Percentiles rank a stretch among this genome's conserved stretches.
Evolutionary conservation across 1,140 invertebrate genomes (phyloP).

Genomic region (Pseudomyrmex cubaensis): DNA sequence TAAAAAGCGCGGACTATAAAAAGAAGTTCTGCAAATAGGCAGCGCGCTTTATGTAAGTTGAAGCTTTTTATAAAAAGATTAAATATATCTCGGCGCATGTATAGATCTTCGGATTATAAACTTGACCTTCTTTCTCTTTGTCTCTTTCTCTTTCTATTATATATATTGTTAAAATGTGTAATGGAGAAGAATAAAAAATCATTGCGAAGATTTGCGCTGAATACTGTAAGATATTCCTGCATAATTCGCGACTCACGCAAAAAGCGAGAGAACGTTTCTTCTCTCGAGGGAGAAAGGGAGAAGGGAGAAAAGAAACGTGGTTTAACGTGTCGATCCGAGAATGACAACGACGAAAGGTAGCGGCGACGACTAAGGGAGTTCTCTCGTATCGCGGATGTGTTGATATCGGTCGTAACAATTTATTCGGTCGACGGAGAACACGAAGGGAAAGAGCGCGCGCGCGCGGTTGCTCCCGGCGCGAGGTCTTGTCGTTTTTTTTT

Average conservation of each 20-base stretch:
- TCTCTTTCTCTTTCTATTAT: no score
- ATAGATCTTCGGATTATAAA: no score
- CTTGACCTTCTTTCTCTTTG: no score
- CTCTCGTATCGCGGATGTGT: conserved; percentile 64
- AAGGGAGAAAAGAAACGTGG: neutral
- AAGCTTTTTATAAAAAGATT: no score
- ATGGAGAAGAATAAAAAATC: neutral
- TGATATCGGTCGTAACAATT: conserved; percentile 78
- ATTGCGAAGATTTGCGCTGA: neutral
- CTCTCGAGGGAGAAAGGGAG: no score
- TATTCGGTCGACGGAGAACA: conserved; percentile 75
- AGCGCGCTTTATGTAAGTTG: no score
- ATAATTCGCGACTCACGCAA: neutral
- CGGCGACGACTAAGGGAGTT: conserved; percentile 1
- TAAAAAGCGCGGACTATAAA: neutral
- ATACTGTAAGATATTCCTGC: neutral
- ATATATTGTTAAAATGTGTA: neutral
- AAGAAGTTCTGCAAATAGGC: no score
- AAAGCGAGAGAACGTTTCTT: neutral
- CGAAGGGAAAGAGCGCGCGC: conserved; percentile 55
- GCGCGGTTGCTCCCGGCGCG: conserved; percentile 66
- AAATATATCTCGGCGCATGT: no score
- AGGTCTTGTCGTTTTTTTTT: conserved; percentile 69
- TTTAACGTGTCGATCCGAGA: conserved; percentile 54
- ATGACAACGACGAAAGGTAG: neutral